Percentiles rank a stretch among this genome's conserved stretches.
Conservation (phyloP, 2,797 vertebrate species). For the Mus caroli region DNA sequence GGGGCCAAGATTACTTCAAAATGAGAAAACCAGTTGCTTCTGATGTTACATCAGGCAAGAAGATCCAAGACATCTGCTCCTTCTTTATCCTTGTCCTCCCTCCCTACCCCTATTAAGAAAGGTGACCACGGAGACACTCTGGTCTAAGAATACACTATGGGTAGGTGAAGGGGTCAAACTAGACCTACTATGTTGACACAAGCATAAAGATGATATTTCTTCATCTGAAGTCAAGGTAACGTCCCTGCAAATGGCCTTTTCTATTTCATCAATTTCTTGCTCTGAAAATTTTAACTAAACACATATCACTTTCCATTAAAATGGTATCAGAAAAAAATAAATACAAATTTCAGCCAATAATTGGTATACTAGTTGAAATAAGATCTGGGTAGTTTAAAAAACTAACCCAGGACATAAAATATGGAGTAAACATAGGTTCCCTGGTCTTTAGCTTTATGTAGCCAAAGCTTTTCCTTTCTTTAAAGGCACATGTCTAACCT, state of each 20-base stretch:
- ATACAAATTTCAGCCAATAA: not conserved
- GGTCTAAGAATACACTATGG: not conserved
- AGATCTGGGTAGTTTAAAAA: not conserved
- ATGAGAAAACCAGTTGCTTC: not conserved
- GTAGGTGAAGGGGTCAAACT: not conserved
- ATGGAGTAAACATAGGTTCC: not conserved
- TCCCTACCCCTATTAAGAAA: not conserved
- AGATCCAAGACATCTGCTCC: not conserved
- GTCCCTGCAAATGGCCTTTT: not conserved
- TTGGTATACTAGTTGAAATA: slow-evolving; percentile 7
- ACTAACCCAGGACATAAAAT: not conserved
- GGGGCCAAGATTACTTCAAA: not conserved
- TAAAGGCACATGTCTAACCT: not conserved
- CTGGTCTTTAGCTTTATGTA: not conserved
- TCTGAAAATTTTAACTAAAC: slow-evolving; percentile 37
- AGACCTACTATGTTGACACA: not conserved
- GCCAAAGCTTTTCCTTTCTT: not conserved
- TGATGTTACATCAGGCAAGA: not conserved
- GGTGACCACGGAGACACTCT: not conserved
- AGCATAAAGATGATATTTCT: not conserved
- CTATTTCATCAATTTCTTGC: not conserved
- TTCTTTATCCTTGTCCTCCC: not conserved
- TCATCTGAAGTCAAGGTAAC: slow-evolving; percentile 6
- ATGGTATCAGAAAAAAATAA: slow-evolving; percentile 33
- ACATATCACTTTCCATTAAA: not conserved